These are phyloP conservation scores for Erythrocebus patas DNA, from an alignment of 2,113 vertebrate genomes.

Conservation along the genomic window DNA sequence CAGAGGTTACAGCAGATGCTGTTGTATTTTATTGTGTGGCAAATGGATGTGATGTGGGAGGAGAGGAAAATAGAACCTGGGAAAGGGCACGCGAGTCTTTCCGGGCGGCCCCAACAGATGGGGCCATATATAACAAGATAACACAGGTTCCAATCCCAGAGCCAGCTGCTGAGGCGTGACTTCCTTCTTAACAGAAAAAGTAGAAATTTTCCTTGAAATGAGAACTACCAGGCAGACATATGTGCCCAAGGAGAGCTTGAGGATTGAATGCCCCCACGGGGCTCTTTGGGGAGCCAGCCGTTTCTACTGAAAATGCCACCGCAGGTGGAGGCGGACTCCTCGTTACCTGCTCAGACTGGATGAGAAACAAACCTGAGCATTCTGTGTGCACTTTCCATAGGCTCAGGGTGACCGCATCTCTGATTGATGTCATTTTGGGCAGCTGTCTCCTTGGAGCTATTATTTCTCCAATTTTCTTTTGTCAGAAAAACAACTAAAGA, in stretches of 20 bases:
- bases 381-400: neutral
- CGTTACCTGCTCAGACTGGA: neutral
- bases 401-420: neutral
- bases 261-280: neutral
- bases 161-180: constrained; percentile 19
- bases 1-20: constrained; percentile 26
- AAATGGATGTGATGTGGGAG: neutral
- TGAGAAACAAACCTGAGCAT: neutral
- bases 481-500: constrained; percentile 61
- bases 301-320: neutral
- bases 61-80: neutral
- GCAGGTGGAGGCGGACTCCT: neutral
- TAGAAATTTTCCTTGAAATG: constrained; percentile 52
- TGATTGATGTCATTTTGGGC: constrained; percentile 20
- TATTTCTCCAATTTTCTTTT: constrained; percentile 53
- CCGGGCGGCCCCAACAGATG: neutral
- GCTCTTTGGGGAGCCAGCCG: neutral
- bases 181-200: constrained; percentile 4
- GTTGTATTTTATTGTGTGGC: constrained; percentile 40
- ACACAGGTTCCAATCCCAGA: neutral
- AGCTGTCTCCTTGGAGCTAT: constrained; percentile 38
- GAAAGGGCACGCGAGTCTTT: neutral
- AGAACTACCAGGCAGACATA: constrained; percentile 51
- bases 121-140: neutral
- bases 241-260: neutral